Evolutionary conservation across 2,113 vertebrate species (phyloP).

Genomic region (Sciurus niger): DNA sequence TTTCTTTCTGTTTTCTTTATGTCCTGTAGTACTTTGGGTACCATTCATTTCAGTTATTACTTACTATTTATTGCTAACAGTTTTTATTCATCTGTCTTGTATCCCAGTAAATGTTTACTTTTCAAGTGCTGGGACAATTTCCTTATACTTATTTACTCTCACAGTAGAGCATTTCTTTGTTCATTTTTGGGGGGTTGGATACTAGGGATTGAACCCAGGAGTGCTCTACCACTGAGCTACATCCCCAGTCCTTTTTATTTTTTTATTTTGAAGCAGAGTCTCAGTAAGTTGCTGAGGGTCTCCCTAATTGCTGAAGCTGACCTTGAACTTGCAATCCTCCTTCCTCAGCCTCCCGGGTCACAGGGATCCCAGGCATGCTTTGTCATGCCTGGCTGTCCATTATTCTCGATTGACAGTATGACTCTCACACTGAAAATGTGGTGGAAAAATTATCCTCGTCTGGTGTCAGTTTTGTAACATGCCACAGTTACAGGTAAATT

Average conservation of each 20-base stretch:
- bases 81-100: conserved; percentile 51
- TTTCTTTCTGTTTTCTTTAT: neutral
- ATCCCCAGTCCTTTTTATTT: too few species aligned
- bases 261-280: too few species aligned
- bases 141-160: neutral
- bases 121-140: neutral
- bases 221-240: too few species aligned
- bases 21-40: neutral
- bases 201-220: too few species aligned
- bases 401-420: conserved; percentile 15
- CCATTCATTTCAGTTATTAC: conserved; percentile 7
- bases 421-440: neutral
- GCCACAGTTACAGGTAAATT: neutral
- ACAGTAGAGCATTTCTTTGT: neutral
- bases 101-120: neutral
- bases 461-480: neutral
- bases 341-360: too few species aligned
- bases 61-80: neutral
- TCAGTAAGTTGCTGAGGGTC: too few species aligned
- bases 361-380: too few species aligned
- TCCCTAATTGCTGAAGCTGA: too few species aligned
- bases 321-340: too few species aligned
- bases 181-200: too few species aligned
- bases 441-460: neutral
- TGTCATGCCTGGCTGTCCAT: neutral